Evolutionary conservation across 2,113 vertebrate genomes (phyloP), one percentile per base, ranked within the genome.

Genomic region (Neopipo cinnamomea): DNA sequence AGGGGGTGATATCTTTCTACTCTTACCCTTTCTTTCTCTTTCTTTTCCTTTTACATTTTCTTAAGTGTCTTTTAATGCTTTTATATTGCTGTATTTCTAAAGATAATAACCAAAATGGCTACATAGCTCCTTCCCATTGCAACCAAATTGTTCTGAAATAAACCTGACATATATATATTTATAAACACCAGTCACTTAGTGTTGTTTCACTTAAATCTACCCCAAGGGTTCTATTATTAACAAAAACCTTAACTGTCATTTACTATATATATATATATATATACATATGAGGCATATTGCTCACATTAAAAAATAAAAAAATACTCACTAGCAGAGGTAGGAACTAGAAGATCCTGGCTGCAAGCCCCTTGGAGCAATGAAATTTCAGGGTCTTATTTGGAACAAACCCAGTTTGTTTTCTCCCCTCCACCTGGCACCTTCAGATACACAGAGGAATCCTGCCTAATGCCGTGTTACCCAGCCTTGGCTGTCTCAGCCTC

Each of bases 251-350:
- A 94, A 80, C 50, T 77, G 14, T 2, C 17, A 91, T 83, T 71
- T 83, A 35, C 9, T 28, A 17, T 44, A 20, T 53, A 41, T 15
- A 55, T 81, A 19, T 20, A 35, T 27, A 31, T 55, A 59, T 46
- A 20, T 31, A n/a, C n/a, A 44, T 11, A 35, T n/a, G 55, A 61
- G 8, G 37, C 25, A 50, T 52, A 50, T 33, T 82, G 5, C 7
- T 65, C 42, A 73, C 16, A 91, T 83, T 47, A 86, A 77, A 47
- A 75, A 85, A 82, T 52, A 46, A 88, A 82, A 85, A 91, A 72
- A 61, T 30, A 30, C 14, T 14, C n/a, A 31, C 5, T 55, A 76
- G 30, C 31, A 65, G 66, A 72, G 39, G 9, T 5, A 81, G 25
- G 53, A 84, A 53, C 35, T 52, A 74, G 56, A 78, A 89, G 37